Conservation (phyloP, 2,888 invertebrate genomes). For the Pristionchus maxplancki region DNA sequence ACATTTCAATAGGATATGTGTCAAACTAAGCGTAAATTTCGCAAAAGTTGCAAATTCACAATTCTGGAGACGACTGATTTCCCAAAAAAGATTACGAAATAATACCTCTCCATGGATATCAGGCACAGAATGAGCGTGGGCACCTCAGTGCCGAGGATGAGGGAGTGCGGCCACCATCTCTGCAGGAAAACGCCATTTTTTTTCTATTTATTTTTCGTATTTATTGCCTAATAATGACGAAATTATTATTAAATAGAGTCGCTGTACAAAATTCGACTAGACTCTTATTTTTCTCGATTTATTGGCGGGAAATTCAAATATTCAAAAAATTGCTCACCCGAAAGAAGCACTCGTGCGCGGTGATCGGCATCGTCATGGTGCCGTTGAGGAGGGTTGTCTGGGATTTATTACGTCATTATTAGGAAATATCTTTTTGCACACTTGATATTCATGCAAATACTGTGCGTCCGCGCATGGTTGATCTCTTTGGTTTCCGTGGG, state of each 20-base stretch:
- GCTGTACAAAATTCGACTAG: not conserved
- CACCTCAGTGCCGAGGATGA: slow-evolving; percentile 70
- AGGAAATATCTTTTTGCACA: too few species aligned
- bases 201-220: not conserved
- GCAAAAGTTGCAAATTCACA: too few species aligned
- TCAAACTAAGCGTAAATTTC: too few species aligned
- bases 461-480: too few species aligned
- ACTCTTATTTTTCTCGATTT: not conserved
- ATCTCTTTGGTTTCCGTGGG: too few species aligned
- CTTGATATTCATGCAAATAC: too few species aligned
- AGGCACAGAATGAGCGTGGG: slow-evolving; percentile 69
- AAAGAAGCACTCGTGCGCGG: slow-evolving; percentile 62
- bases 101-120: slow-evolving; percentile 65
- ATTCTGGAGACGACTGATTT: too few species aligned
- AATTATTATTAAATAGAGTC: not conserved
- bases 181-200: too few species aligned
- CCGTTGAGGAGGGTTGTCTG: slow-evolving; percentile 56
- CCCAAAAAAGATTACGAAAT: too few species aligned
- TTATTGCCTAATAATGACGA: not conserved
- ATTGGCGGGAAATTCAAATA: not conserved
- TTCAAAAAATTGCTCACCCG: not conserved
- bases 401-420: too few species aligned
- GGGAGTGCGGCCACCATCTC: slow-evolving; percentile 67
- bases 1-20: too few species aligned
- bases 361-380: slow-evolving; percentile 57